A percentile compares a stretch with the other conserved stretches of the same genome.
These are phyloP conservation scores for Pipistrellus pipistrellus DNA, from an alignment of 2,797 vertebrate genomes.

Conservation along the genomic window DNA sequence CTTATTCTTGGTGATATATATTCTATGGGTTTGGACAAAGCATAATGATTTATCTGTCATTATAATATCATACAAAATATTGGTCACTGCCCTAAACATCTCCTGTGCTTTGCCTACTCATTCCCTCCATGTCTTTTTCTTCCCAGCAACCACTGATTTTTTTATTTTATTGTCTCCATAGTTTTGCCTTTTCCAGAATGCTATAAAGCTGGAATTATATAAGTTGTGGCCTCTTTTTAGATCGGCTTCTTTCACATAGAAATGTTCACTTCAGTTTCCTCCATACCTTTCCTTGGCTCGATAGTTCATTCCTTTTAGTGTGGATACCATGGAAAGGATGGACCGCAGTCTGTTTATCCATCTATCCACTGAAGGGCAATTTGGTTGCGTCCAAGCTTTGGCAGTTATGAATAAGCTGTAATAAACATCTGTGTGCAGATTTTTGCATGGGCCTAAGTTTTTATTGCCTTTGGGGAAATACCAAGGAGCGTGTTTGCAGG, in stretches of 20 bases:
- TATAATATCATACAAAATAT: neutral
- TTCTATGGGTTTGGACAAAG: neutral
- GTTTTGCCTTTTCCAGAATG: neutral
- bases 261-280: neutral
- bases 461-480: neutral
- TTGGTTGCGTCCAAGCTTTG: neutral
- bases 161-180: neutral
- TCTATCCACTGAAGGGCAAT: neutral
- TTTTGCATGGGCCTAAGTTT: neutral
- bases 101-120: neutral
- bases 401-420: neutral
- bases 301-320: neutral
- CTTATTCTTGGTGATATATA: neutral
- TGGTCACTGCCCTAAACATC: neutral
- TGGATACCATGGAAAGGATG: neutral
- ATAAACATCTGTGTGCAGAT: neutral
- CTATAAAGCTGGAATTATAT: too few relatives aligned
- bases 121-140: neutral
- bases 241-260: neutral
- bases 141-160: neutral
- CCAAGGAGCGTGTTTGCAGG: neutral
- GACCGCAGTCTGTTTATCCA: neutral
- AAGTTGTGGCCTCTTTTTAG: neutral
- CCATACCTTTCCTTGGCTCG: neutral
- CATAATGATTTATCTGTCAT: neutral